These are phyloP conservation scores for Sinohyriopsis cumingii DNA, from an alignment of 2,888 invertebrate species.

Conservation along the genomic window DNA sequence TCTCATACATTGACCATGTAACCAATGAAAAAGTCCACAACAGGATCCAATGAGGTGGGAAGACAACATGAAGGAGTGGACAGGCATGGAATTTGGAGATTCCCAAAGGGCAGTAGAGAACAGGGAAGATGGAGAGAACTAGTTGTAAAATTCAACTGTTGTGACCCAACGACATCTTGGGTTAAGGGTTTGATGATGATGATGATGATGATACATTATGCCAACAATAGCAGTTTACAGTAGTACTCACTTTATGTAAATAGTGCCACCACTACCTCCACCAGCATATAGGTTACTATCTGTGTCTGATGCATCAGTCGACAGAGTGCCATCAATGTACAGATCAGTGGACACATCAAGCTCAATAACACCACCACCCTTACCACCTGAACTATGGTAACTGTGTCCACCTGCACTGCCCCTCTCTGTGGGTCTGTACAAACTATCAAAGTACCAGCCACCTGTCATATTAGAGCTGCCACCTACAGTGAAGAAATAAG, in stretches of 20 bases:
- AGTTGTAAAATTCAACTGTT: too few relatives aligned
- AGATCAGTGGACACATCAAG: conserved; percentile 37
- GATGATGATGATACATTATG: neutral
- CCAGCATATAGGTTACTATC: conserved; percentile 34
- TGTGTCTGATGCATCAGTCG: conserved; percentile 39
- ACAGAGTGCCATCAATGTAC: conserved; percentile 36
- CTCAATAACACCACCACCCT: conserved; percentile 44
- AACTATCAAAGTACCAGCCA: conserved; percentile 49
- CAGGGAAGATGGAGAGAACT: too few relatives aligned
- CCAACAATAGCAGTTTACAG: too few relatives aligned
- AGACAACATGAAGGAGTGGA: too few relatives aligned
- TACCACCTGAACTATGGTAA: conserved; percentile 26
- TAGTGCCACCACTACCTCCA: conserved; percentile 57
- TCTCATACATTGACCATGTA: too few relatives aligned
- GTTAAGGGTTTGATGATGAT: too few relatives aligned
- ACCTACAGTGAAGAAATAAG: conserved; percentile 4
- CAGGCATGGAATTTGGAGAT: too few relatives aligned
- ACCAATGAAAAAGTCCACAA: too few relatives aligned
- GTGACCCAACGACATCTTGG: too few relatives aligned
- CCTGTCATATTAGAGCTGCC: conserved; percentile 14
- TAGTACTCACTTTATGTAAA: conserved; percentile 32
- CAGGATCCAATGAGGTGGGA: too few relatives aligned
- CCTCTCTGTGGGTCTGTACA: conserved; percentile 37
- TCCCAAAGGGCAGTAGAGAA: too few relatives aligned
- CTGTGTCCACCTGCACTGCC: conserved; percentile 49